Conservation (phyloP, 2,888 invertebrate genomes). For the Noctuana brunneofusca region DNA sequence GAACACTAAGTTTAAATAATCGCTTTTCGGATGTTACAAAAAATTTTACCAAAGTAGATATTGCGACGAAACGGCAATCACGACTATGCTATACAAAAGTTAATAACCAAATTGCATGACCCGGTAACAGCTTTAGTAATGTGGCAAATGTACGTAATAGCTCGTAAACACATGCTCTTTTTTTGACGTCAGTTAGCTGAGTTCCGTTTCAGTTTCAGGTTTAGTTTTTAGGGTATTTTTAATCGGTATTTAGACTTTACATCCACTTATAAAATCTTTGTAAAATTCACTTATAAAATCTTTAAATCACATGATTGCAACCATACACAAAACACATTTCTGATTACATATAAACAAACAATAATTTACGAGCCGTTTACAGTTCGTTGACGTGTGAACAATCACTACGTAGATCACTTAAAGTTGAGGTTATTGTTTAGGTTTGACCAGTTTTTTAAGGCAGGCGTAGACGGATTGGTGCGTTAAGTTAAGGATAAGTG, state of each 20-base stretch:
- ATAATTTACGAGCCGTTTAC: neutral
- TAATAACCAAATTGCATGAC: slow-evolving; percentile 40
- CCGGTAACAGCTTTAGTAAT: slow-evolving; percentile 33
- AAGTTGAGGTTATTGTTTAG: neutral
- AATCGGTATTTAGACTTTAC: no score
- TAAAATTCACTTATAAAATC: no score
- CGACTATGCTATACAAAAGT: slow-evolving; percentile 20
- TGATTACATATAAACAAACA: neutral
- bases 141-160: slow-evolving; percentile 31
- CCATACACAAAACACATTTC: no score
- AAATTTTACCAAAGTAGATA: neutral
- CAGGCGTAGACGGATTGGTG: slow-evolving; percentile 16
- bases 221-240: no score
- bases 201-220: no score
- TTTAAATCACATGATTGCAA: no score
- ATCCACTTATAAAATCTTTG: no score
- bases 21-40: neutral
- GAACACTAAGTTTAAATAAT: neutral
- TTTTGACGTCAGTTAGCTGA: no score
- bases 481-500: slow-evolving; percentile 17
- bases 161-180: neutral
- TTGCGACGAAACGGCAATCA: slow-evolving; percentile 34
- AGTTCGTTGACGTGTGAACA: neutral
- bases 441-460: slow-evolving; percentile 8
- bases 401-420: neutral